Conservation (phyloP, 2,888 invertebrate species). For the Caenorhabditis drosophilae region DNA sequence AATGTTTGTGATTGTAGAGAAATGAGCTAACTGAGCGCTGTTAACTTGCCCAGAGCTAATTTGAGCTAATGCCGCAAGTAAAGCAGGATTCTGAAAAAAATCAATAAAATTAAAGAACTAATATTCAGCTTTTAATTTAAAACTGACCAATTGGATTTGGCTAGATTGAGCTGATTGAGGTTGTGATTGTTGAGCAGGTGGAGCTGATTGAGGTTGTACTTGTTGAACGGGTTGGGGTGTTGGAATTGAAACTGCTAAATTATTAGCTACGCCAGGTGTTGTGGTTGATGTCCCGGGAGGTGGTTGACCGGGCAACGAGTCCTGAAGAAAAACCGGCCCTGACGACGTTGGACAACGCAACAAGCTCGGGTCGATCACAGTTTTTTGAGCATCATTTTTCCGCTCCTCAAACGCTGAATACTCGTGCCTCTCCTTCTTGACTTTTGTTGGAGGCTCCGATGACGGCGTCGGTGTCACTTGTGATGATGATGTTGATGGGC, state of each 20-base stretch:
- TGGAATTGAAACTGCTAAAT: neutral
- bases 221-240: neutral
- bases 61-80: neutral
- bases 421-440: neutral
- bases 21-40: neutral
- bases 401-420: no score
- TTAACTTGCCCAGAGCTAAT: neutral
- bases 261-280: neutral
- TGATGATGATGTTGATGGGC: no score
- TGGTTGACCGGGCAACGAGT: neutral
- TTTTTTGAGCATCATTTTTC: neutral
- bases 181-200: neutral
- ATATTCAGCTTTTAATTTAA: no score
- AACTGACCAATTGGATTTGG: neutral
- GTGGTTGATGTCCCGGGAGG: neutral
- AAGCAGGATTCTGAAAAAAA: neutral
- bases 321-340: neutral
- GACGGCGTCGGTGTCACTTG: neutral
- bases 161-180: neutral
- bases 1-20: neutral
- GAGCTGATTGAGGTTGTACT: conserved; percentile 2
- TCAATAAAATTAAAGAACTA: no score
- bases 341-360: neutral
- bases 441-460: neutral
- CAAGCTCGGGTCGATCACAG: neutral